phyloP scores from a whole-genome alignment of 2,113 vertebrate species.

The Dissostichus mawsoni region DNA sequence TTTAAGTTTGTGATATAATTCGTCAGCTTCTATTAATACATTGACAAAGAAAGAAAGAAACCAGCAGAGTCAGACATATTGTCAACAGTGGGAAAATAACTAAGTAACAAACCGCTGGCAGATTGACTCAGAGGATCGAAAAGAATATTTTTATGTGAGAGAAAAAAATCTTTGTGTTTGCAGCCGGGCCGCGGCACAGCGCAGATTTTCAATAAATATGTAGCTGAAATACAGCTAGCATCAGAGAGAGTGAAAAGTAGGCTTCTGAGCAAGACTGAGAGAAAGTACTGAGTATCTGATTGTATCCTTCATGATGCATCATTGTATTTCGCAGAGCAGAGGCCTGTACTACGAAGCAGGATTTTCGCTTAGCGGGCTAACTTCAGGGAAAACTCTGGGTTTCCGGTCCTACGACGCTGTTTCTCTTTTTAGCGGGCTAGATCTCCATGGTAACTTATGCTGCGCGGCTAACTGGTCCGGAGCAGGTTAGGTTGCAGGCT shows the following conservation, averaged over 20 bases:
- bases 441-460: no score
- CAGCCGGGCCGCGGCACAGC: slow-evolving; percentile 14
- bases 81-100: slow-evolving; percentile 13
- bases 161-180: slow-evolving; percentile 25
- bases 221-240: slow-evolving; percentile 17
- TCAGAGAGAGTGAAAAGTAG: slow-evolving; percentile 9
- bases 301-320: slow-evolving; percentile 11
- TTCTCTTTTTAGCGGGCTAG: no score
- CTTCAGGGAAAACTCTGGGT: no score
- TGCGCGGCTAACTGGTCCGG: no score
- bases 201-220: slow-evolving; percentile 58
- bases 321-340: neutral
- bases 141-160: slow-evolving; percentile 39
- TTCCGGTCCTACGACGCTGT: no score
- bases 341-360: no score
- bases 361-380: no score
- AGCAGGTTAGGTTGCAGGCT: no score
- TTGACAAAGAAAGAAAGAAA: neutral
- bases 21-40: neutral
- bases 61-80: neutral
- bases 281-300: neutral
- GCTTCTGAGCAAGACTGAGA: neutral
- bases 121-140: slow-evolving; percentile 2
- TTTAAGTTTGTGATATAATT: neutral
- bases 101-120: slow-evolving; percentile 18